Evolutionary conservation across 92 coral and sea anemone species (phyloP).

Genomic region (Phenganax marumi): DNA sequence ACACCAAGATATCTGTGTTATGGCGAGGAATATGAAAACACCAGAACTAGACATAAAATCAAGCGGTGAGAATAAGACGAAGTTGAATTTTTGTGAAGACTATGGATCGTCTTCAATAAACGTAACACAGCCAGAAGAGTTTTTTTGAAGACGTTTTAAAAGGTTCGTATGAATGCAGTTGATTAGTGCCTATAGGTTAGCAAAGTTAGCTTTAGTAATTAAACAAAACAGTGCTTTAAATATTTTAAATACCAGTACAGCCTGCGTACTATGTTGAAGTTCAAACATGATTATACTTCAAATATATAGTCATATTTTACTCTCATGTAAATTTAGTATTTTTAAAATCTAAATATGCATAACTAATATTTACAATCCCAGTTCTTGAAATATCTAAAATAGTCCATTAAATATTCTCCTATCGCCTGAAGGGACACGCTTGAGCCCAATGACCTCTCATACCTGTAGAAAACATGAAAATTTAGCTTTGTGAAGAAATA

Average conservation of each 20-base stretch:
- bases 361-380: slow-evolving; percentile 1
- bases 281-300: no score
- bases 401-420: neutral
- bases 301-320: neutral
- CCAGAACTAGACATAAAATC: neutral
- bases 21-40: slow-evolving; percentile 70
- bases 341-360: slow-evolving; percentile 3
- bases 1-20: slow-evolving; percentile 69
- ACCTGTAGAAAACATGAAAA: slow-evolving; percentile 55
- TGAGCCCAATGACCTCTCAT: slow-evolving; percentile 93
- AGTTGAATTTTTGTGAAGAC: neutral
- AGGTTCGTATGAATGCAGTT: no score
- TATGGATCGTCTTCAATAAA: neutral
- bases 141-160: neutral
- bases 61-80: neutral
- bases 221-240: no score
- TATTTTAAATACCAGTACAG: no score
- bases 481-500: neutral
- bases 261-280: no score
- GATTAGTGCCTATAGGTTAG: no score
- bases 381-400: neutral
- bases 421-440: slow-evolving; percentile 74
- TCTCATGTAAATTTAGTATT: neutral
- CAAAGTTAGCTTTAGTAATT: no score
- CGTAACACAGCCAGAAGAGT: neutral